A percentile compares a stretch with the other conserved stretches of the same genome.
These are phyloP conservation scores for Formicarius rufipectus DNA, from an alignment of 2,113 vertebrate genomes.

Conservation along the genomic window DNA sequence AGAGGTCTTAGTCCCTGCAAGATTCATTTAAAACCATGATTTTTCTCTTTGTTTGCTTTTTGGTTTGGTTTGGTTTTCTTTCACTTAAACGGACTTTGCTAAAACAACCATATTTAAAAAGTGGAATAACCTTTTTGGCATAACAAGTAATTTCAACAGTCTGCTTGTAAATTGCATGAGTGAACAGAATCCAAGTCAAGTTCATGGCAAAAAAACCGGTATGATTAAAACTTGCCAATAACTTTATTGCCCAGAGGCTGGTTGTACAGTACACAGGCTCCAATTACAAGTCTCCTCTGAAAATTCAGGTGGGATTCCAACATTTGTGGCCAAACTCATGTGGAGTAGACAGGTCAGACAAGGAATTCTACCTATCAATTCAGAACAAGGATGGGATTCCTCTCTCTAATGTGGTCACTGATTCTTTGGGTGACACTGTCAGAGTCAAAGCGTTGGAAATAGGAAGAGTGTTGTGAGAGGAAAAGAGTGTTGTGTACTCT, in stretches of 20 bases:
- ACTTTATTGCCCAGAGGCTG: neutral
- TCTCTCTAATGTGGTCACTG: neutral
- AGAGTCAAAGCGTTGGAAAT: neutral
- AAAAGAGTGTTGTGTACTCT: neutral
- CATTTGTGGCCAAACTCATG: neutral
- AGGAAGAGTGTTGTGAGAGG: neutral
- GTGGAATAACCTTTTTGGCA: neutral
- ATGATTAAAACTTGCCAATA: neutral
- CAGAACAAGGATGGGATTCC: neutral
- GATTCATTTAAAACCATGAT: accelerated
- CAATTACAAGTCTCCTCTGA: neutral
- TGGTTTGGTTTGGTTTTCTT: neutral
- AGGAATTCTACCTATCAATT: neutral
- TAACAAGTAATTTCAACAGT: neutral
- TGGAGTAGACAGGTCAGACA: neutral
- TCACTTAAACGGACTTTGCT: neutral
- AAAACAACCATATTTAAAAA: neutral
- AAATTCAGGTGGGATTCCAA: neutral
- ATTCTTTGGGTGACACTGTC: neutral
- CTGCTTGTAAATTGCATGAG: neutral
- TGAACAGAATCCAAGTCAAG: neutral
- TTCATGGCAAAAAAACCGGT: neutral
- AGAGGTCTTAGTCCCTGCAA: neutral
- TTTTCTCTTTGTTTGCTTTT: no score
- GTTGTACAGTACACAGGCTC: neutral